A percentile compares a stretch with the other conserved stretches of the same genome.
phyloP scores from a whole-genome alignment of 1,140 invertebrate species.

The Paracyclopina nana region DNA sequence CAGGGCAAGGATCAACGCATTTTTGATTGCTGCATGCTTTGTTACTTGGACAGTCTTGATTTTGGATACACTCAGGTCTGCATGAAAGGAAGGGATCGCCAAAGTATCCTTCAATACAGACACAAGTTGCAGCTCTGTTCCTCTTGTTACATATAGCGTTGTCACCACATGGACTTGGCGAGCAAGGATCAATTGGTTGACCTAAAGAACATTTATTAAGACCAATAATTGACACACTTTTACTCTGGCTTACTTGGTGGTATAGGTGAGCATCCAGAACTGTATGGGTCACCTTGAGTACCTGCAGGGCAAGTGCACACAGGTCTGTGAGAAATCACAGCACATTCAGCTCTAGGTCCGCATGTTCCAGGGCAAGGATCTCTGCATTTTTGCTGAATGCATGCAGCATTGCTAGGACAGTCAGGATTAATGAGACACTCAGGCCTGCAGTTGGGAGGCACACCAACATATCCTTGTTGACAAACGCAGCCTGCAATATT shows the following conservation, averaged over 20 bases:
- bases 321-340: slow-evolving; percentile 44
- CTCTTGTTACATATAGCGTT: slow-evolving; percentile 28
- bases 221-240: no score
- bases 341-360: slow-evolving; percentile 35
- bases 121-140: slow-evolving; percentile 33
- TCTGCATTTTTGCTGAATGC: slow-evolving; percentile 24
- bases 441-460: slow-evolving; percentile 46
- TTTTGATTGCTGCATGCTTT: slow-evolving; percentile 44
- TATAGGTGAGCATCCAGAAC: no score
- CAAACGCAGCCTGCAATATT: slow-evolving; percentile 33
- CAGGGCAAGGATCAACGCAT: slow-evolving; percentile 53
- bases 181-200: slow-evolving; percentile 18
- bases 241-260: no score
- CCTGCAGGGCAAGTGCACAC: slow-evolving; percentile 65
- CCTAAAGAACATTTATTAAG: slow-evolving; percentile 6
- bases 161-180: slow-evolving; percentile 26
- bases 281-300: slow-evolving; percentile 49
- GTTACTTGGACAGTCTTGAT: slow-evolving; percentile 32
- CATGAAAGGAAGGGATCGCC: slow-evolving; percentile 50
- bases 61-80: slow-evolving; percentile 31
- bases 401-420: slow-evolving; percentile 39
- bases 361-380: slow-evolving; percentile 31
- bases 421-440: slow-evolving; percentile 46
- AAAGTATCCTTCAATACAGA: slow-evolving; percentile 48
- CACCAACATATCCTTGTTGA: slow-evolving; percentile 64